These are phyloP conservation scores for Campopleginae sp. DNA, from an alignment of 2,888 invertebrate species.

Conservation along the genomic window DNA sequence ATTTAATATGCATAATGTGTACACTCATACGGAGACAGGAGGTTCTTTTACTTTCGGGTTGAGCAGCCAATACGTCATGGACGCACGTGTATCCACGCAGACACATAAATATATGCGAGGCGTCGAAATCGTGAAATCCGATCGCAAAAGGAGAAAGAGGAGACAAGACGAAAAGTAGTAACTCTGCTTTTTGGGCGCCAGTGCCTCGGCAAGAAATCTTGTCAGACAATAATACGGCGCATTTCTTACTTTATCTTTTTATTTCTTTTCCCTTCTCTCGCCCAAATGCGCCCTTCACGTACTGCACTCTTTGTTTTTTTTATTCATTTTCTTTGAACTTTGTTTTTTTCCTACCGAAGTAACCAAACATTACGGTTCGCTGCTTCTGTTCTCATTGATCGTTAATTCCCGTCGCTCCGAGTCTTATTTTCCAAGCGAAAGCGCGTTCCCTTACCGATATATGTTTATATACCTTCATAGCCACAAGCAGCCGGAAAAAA, in stretches of 20 bases:
- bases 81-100: neutral
- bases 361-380: conserved; percentile 46
- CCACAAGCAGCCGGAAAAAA: conserved; percentile 8
- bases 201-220: neutral
- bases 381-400: conserved; percentile 47
- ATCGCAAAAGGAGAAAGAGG: conserved; percentile 67
- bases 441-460: conserved; percentile 30
- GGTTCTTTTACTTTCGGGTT: conserved; percentile 45
- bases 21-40: conserved; percentile 19
- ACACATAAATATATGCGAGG: neutral
- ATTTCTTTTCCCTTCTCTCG: neutral
- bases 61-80: neutral
- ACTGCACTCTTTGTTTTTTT: conserved; percentile 24
- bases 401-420: conserved; percentile 23
- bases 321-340: conserved; percentile 31
- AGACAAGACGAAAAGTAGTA: conserved; percentile 37
- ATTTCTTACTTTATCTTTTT: neutral
- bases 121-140: conserved; percentile 64
- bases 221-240: conserved; percentile 30
- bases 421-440: conserved; percentile 49
- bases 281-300: neutral
- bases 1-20: conserved; percentile 28
- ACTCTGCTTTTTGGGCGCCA: conserved; percentile 48
- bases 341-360: conserved; percentile 42
- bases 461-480: conserved; percentile 15